Base-by-base conservation (phyloP, 2,113 vertebrate genomes). In the Psilopsiagon aymara region DNA sequence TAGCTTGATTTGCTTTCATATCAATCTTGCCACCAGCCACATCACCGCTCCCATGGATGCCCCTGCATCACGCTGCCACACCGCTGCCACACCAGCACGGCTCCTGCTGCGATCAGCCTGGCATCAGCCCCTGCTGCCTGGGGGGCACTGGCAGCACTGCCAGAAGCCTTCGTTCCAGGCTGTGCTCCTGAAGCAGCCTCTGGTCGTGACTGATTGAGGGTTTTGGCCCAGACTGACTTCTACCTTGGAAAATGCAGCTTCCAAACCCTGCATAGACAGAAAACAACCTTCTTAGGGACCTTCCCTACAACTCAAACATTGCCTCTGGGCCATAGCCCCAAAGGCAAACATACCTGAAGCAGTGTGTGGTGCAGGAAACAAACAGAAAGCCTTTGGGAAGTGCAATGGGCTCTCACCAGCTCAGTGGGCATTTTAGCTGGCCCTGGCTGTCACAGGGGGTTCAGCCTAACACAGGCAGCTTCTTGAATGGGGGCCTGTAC, bases 291-390 rank as follows among this genome's bases (percentile, higher is more conserved):
- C n/a, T 59, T 59, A 63, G 89, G 89, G 93, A 64, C 94, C 90
- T 96, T 74, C 89, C 98, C 97, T 93, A 59, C 91, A 98, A 96
- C 64, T 64, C 97, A 98, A 98, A 98, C 86, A 98, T 66, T 62
- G 13, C 64, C 53, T 82, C 52, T 79, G 25, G 1, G 77, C 92
- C 89, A 0, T 51, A 77, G 88, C 96, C 95, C 78, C 37, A 91
- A 98, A 97, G 86, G 59, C 97, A 98, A 98, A 98, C 88, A 98
- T 84, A 86, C 75, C 62, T 70, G 92, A 78, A 46, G 60, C 6
- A 7, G 31, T 70, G 8, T 11, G 14, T 77, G 85, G 76, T 51
- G 13, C 6, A 2, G 51, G 82, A 88, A 97, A 74, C 93, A 97
- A 94, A 71, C 28, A 60, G 33, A 86, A 60, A 80, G 60, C 33